Base-by-base conservation (phyloP, 2,888 invertebrate genomes). In the Drosophila differens region DNA sequence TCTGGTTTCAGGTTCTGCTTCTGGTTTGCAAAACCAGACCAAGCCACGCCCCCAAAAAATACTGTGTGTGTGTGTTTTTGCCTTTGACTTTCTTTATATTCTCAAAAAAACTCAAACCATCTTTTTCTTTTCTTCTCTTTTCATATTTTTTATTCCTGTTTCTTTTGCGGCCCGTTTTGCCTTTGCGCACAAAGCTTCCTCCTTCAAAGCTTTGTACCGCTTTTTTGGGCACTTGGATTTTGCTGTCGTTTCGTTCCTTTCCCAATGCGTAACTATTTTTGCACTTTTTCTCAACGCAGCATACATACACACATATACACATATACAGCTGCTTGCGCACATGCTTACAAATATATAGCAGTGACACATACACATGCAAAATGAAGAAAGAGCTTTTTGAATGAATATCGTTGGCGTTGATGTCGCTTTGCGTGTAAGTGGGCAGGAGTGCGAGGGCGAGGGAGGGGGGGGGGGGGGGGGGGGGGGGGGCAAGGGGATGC, bases 31-130 rank as follows among this genome's bases (percentile, higher is more conserved):
- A 47, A 47, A 25, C 47, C 47, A 47, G 52, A 53, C 70, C 41
- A 60, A 63, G 53, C 54, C 41, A 47, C 84, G 84, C 84, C 84
- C 89, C 83, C 88, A 74, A 71, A 80, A 65, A 67, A 32, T 58
- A 1, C 14, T 25, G 47, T 25, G 47, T 47, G 22, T 47, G 16
- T 16, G 35, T 16, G 35, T 47, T 78, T 73, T 76, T 62, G 60
- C 68, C 47, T 53, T 74, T 25, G 47, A 47, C 47, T 47, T 80
- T 85, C 76, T 62, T 79, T 73, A 70, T 80, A 61, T 67, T 55
- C 37, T 16, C 47, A 47, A 47, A 39, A 39, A 72, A 70, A 59
- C 69, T 74, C 68, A 33, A 70, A 69, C 74, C 47, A 47, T 47
- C 60, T 78, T 86, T 83, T 85, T 82, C 77, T 77, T 84, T 85